A percentile compares a stretch with the other conserved stretches of the same genome.
These are phyloP conservation scores for Nudaria mundana DNA, from an alignment of 2,888 invertebrate species.

Conservation along the genomic window DNA sequence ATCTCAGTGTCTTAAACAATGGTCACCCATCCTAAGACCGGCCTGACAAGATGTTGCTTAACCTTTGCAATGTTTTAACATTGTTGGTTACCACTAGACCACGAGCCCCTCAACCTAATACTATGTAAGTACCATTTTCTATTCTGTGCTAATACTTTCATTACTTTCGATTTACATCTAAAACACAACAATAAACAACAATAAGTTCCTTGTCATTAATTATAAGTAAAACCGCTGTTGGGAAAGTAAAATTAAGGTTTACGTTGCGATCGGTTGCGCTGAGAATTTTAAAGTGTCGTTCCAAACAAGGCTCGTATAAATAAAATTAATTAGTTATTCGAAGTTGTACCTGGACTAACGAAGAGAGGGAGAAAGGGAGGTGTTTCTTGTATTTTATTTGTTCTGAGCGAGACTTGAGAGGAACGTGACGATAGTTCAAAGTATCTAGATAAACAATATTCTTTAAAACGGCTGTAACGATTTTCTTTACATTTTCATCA, in stretches of 20 bases:
- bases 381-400: constrained; percentile 6
- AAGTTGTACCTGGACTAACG: constrained; percentile 37
- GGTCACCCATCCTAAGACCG: too few species aligned
- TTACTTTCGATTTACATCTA: too few species aligned
- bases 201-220: constrained; percentile 22
- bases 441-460: too few species aligned
- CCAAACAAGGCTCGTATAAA: constrained; percentile 28
- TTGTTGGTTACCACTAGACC: too few species aligned
- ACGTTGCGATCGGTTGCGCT: constrained; percentile 23
- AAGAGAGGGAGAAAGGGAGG: constrained; percentile 12
- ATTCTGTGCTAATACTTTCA: neutral
- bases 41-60: too few species aligned
- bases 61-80: too few species aligned
- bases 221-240: constrained; percentile 15
- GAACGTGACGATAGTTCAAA: constrained; percentile 2
- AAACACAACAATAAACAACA: constrained; percentile 9
- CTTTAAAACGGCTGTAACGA: too few species aligned
- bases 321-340: constrained; percentile 41
- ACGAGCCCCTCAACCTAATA: too few species aligned
- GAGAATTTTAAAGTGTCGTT: constrained; percentile 34
- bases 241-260: constrained; percentile 29
- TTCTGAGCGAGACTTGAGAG: neutral
- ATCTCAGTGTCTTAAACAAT: too few species aligned
- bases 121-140: too few species aligned
- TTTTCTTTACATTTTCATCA: too few species aligned